Percentiles rank a stretch among this genome's conserved stretches.
Conservation (phyloP, 1,140 invertebrate genomes). For the Parasteatoda tepidariorum region DNA sequence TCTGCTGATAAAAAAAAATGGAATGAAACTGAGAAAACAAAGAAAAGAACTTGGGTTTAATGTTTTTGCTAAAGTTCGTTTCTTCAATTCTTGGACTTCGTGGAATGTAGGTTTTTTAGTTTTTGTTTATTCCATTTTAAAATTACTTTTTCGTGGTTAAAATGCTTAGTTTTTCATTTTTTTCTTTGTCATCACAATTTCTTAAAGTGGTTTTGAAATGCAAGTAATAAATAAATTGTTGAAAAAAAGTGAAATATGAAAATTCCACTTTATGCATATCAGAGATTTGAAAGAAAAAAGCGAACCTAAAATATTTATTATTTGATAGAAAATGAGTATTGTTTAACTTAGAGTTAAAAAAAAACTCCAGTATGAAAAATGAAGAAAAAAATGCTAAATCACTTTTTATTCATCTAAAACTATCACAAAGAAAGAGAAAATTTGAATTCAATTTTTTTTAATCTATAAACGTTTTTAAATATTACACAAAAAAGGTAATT, state of each 20-base stretch:
- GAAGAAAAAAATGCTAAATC: too few species aligned
- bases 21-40: background rate
- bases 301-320: too few species aligned
- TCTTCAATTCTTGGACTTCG: slow-evolving; percentile 16
- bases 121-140: slow-evolving; percentile 37
- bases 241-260: background rate
- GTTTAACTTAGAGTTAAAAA: too few species aligned
- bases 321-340: too few species aligned
- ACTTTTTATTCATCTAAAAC: too few species aligned
- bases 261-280: slow-evolving; percentile 1
- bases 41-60: background rate
- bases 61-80: slow-evolving; percentile 13
- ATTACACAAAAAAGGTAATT: too few species aligned
- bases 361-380: too few species aligned
- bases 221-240: background rate
- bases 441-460: too few species aligned
- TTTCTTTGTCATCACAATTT: slow-evolving; percentile 28
- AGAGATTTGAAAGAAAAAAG: too few species aligned
- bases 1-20: slow-evolving; percentile 17
- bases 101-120: slow-evolving; percentile 32
- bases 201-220: background rate
- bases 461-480: too few species aligned
- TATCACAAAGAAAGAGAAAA: too few species aligned
- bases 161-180: slow-evolving; percentile 21
- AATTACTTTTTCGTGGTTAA: slow-evolving; percentile 41